Evolutionary conservation across 30 jellyfish, hydroid and myxozoan species (phyloP).

Genomic region (Chironex yamaguchii): DNA sequence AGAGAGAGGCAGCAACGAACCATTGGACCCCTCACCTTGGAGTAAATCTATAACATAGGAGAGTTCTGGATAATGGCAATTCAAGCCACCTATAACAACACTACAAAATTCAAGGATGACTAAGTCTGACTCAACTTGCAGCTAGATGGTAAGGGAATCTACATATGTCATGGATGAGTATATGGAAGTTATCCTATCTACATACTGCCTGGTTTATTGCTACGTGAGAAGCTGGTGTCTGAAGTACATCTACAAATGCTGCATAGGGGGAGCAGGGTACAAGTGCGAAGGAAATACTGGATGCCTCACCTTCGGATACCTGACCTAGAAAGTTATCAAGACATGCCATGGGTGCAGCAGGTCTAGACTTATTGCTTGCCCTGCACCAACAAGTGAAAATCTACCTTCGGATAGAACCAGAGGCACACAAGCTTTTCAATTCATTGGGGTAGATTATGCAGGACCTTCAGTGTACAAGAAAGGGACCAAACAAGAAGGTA

Average conservation of each 20-base stretch:
- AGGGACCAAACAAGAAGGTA: too few species aligned
- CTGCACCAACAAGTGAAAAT: constrained; percentile 33
- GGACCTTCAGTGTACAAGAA: constrained; percentile 35
- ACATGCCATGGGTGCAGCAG: constrained; percentile 60
- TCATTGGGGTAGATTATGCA: constrained; percentile 60
- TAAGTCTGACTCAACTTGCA: background rate
- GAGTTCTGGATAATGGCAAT: constrained; percentile 1
- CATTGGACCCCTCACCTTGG: constrained; percentile 50
- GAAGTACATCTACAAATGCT: background rate
- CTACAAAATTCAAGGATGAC: background rate
- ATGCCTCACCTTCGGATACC: constrained; percentile 35
- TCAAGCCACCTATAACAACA: background rate
- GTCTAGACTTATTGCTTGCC: constrained; percentile 3
- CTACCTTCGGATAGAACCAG: constrained; percentile 43
- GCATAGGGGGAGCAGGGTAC: background rate
- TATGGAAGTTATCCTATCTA: constrained; percentile 23
- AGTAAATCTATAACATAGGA: background rate
- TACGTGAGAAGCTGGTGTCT: too few species aligned
- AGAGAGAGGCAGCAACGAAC: background rate
- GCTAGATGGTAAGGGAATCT: background rate
- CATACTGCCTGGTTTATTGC: background rate
- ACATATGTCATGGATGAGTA: constrained; percentile 8
- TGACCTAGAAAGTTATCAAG: constrained; percentile 11
- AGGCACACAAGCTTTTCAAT: constrained; percentile 30
- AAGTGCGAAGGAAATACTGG: constrained; percentile 51